Base-by-base conservation (phyloP, 2,888 invertebrate species). In the Orchesella flavescens region DNA sequence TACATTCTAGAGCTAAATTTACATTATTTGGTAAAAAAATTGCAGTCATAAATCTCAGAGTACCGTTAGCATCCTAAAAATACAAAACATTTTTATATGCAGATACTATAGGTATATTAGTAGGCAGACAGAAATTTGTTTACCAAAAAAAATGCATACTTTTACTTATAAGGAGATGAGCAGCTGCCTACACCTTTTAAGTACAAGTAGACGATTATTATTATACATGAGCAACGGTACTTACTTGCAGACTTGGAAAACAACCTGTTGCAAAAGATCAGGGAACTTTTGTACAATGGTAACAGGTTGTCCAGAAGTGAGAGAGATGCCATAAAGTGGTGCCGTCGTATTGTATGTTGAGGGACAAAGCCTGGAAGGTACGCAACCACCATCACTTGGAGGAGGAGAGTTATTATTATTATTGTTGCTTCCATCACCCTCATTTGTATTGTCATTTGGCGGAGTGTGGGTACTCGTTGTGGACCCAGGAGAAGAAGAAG, bases 311-410 rank as follows among this genome's bases (percentile, higher is more conserved):
- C 97, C 97, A 15, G 96, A 96, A 17, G 97, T 97, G 55, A 97
- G 91, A 19, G 96, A 96, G 61, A 97, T 96, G n/a, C 97, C 97
- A 73, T 96, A 97, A 95, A 97, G 95, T 0, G 97, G 97, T 19
- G 97, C 97, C 61, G 97, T 97, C 23, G 97, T 97, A 91, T 97
- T 97, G 91, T 96, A 96, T 81, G 96, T 92, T 10, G 97, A 96
- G 89, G 95, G 94, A 90, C 97, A 97, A 53, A 97, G 92, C 83
- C 97, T 92, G 23, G 94, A 92, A 1, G 94, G 94, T 53, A 94
- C 93, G 17, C 94, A 89, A 85, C 89, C 85, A 12, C 84, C 83
- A 9, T 86, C 79, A 89, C 74, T 89, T 10, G 59, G 57, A 9
- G 43, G 57, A 15, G 68, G 57, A 46, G 55, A 1, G 61, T 69